Base-by-base conservation (phyloP, 2,113 vertebrate genomes). In the Tapirus terrestris region DNA sequence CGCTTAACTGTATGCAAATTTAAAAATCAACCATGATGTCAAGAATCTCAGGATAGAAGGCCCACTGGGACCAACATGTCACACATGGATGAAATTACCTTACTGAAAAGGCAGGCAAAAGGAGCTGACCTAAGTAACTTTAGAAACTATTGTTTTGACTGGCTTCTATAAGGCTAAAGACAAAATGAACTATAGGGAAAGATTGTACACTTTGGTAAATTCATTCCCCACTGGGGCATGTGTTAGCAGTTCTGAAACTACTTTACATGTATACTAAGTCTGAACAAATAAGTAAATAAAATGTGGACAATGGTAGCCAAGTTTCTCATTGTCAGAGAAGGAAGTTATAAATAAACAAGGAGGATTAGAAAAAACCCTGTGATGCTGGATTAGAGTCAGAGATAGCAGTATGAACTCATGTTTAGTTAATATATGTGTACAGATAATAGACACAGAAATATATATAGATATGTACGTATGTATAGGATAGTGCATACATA, bases 151-250 rank as follows among this genome's bases (percentile, higher is more conserved):
- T 91, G 33, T 61, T 94, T 56, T 33, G 7, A 87, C 6, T 80
- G 11, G 27, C 20, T 45, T 31, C 23, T 53, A 1, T 76, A 39
- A 76, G 14, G 5, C 8, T 70, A 56, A 70, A 31, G 25, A 75
- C 23, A 53, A 48, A 68, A 79, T 48, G 29, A 92, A 56, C 8
- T 29, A 0, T 39, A n/a, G 20, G 5, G 27, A 61, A 83, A 14
- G 11, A 43, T 36, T 70, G 12, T 75, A n/a, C 0, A 13, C 29
- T 33, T 29, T 36, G 31, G 17, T 76, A 60, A 70, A 68, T 65
- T 63, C 5, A 33, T 56, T 39, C 21, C 4, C 45, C 45, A 67
- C 0, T 48, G 2, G 2, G 3, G 3, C 5, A 45, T 6, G 8
- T 73, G 67, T 48, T 83, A 48, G 11, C 25, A 72, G 48, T 36